Percentiles rank a stretch among this genome's conserved stretches.
Conservation (phyloP, 1,140 invertebrate genomes). For the Forficula auricularia region DNA sequence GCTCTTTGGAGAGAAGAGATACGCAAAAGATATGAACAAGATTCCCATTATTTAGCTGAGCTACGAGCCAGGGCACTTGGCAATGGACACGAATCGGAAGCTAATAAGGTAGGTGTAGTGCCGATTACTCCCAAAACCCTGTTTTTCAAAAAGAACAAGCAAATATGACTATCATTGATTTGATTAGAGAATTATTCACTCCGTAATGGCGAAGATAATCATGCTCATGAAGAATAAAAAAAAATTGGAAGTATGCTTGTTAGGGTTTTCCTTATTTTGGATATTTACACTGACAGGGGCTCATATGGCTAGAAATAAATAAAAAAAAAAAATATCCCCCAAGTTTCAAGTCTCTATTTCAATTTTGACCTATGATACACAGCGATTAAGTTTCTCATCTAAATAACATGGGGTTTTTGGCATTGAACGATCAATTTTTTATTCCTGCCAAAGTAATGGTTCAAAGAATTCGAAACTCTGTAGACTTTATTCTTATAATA, state of each 20-base stretch:
- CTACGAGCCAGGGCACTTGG: slow-evolving; percentile 34
- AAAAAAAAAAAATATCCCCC: too few species aligned
- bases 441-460: too few species aligned
- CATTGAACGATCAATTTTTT: too few species aligned
- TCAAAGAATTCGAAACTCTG: too few species aligned
- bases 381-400: too few species aligned
- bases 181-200: background rate
- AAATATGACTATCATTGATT: slow-evolving; percentile 21
- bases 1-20: slow-evolving; percentile 44
- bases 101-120: slow-evolving; percentile 25
- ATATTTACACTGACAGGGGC: too few species aligned
- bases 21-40: slow-evolving; percentile 40
- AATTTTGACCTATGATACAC: too few species aligned
- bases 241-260: background rate
- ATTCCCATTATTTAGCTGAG: slow-evolving; percentile 43
- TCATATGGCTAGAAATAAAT: too few species aligned
- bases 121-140: too few species aligned
- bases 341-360: too few species aligned
- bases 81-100: slow-evolving; percentile 28
- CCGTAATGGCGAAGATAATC: background rate
- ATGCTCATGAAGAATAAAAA: background rate
- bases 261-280: background rate
- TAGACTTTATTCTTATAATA: too few species aligned
- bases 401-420: too few species aligned
- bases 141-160: slow-evolving; percentile 25